Percentiles rank a stretch among this genome's conserved stretches.
These are phyloP conservation scores for Pissodes strobi DNA, from an alignment of 1,140 invertebrate genomes.

Conservation along the genomic window DNA sequence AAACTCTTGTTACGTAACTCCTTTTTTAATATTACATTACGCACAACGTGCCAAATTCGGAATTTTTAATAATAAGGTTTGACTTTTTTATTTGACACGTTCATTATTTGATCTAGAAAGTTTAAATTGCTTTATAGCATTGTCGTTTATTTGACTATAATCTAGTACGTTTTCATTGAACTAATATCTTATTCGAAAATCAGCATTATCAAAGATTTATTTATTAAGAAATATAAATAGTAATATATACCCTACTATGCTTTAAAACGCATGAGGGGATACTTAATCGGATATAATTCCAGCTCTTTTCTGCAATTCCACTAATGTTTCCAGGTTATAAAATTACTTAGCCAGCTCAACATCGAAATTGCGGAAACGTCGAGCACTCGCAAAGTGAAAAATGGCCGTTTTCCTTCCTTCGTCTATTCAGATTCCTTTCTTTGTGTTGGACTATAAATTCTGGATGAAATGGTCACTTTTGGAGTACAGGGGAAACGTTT, in stretches of 20 bases:
- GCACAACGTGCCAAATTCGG: too few species aligned
- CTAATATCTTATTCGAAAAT: too few species aligned
- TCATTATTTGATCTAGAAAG: too few species aligned
- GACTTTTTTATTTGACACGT: too few species aligned
- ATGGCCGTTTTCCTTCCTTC: conserved; percentile 33
- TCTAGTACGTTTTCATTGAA: too few species aligned
- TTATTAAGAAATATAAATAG: background rate
- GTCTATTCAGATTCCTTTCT: conserved; percentile 23
- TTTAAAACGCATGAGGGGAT: conserved; percentile 7
- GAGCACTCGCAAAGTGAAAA: conserved; percentile 28
- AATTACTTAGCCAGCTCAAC: conserved; percentile 29
- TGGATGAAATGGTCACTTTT: conserved; percentile 23
- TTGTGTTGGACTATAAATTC: conserved; percentile 17
- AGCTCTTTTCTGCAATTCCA: conserved; percentile 24
- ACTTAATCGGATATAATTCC: conserved; percentile 29
- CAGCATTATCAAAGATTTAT: too few species aligned
- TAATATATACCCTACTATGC: background rate
- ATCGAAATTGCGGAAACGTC: conserved; percentile 30
- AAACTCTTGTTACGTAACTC: too few species aligned
- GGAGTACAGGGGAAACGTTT: conserved; percentile 1
- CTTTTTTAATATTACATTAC: too few species aligned
- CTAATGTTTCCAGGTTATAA: conserved; percentile 34
- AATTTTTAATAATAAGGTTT: too few species aligned
- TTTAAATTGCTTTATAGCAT: too few species aligned
- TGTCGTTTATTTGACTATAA: too few species aligned